A percentile compares a stretch with the other conserved stretches of the same genome.
phyloP scores from a whole-genome alignment of 2,888 invertebrate species.

The Arctia plantaginis region DNA sequence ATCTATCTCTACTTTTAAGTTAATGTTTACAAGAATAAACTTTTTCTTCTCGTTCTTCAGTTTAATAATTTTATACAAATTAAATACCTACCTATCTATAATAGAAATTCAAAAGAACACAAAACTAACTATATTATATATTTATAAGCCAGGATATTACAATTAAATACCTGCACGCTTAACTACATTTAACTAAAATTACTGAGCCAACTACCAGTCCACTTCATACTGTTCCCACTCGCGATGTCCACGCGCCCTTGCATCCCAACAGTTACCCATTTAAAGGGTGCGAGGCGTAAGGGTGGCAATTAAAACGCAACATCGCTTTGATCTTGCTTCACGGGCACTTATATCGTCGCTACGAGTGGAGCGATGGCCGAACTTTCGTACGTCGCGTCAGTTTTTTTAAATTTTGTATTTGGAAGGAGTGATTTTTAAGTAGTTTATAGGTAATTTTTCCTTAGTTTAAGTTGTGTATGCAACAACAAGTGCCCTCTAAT shows the following conservation, averaged over 20 bases:
- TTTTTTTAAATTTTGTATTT: conserved; percentile 22
- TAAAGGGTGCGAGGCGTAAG: conserved; percentile 55
- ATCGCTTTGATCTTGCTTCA: conserved; percentile 66
- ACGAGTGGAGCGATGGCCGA: conserved; percentile 43
- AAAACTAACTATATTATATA: not conserved
- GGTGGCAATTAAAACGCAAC: conserved; percentile 72
- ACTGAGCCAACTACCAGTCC: conserved; percentile 20
- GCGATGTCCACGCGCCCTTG: conserved; percentile 36
- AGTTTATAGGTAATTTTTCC: not conserved
- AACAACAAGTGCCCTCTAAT: not conserved
- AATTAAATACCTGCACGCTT: conserved; percentile 16
- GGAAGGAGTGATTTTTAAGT: conserved; percentile 6
- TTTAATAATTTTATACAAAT: too few species aligned
- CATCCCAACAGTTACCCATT: conserved; percentile 31
- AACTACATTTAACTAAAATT: conserved; percentile 23
- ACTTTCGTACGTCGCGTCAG: conserved; percentile 21
- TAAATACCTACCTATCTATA: too few species aligned
- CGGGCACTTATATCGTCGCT: conserved; percentile 51
- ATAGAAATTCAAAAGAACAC: too few species aligned
- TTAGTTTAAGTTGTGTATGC: not conserved
- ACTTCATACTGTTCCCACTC: conserved; percentile 23
- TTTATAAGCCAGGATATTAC: not conserved
- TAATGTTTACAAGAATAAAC: too few species aligned
- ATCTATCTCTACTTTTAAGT: too few species aligned
- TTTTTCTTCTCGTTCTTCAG: too few species aligned